phyloP scores from a whole-genome alignment of 1,140 invertebrate species.

The Limonius californicus region DNA sequence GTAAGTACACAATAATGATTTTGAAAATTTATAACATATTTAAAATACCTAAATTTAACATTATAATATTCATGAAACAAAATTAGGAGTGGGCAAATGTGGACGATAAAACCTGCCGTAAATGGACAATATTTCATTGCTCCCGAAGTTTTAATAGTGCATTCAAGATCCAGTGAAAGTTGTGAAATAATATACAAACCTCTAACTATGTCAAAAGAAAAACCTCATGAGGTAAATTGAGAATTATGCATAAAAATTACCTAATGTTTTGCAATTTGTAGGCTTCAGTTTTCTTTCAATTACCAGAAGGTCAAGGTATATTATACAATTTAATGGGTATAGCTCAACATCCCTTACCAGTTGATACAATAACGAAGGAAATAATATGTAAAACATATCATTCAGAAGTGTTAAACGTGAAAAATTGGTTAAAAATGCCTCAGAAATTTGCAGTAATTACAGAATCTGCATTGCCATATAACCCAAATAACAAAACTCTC shows the following conservation, averaged over 20 bases:
- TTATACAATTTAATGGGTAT: constrained; percentile 29
- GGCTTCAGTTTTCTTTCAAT: constrained; percentile 24
- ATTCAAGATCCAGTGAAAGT: constrained; percentile 23
- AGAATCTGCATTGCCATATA: constrained; percentile 14
- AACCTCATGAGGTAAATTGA: not conserved
- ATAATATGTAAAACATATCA: constrained; percentile 30
- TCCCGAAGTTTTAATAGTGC: constrained; percentile 28
- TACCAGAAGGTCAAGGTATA: constrained; percentile 25
- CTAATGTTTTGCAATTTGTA: too few species aligned
- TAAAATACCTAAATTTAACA: too few species aligned
- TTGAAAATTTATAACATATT: too few species aligned
- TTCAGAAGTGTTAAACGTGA: constrained; percentile 21
- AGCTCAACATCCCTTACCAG: constrained; percentile 21
- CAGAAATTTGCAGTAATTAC: constrained; percentile 33
- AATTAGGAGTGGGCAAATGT: constrained; percentile 31
- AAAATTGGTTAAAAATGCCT: constrained; percentile 32
- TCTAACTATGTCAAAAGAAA: constrained; percentile 27
- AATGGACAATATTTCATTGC: constrained; percentile 43
- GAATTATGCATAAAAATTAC: too few species aligned
- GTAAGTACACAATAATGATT: constrained; percentile 23
- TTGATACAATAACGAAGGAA: constrained; percentile 26
- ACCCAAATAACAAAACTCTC: constrained; percentile 20
- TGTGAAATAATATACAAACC: constrained; percentile 40
- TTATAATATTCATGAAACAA: not conserved
- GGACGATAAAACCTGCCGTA: constrained; percentile 41